Percentiles rank a stretch among this genome's conserved stretches.
Conservation (phyloP, 2,888 invertebrate genomes). For the Drosophila pullipes region DNA sequence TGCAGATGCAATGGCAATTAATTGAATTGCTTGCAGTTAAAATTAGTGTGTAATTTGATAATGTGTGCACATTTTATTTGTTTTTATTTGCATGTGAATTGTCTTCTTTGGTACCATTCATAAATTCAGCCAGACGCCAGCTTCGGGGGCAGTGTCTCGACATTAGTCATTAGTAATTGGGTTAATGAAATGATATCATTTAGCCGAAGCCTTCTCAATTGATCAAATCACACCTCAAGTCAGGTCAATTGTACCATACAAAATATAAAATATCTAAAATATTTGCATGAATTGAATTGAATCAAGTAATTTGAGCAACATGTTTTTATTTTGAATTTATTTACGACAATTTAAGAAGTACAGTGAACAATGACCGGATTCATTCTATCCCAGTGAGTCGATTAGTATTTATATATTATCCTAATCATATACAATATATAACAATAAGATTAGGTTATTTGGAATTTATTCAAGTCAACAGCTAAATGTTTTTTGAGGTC, state of each 20-base stretch:
- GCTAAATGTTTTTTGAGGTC: neutral
- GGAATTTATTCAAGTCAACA: neutral
- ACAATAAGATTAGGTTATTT: neutral
- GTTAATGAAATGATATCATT: neutral
- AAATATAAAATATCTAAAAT: neutral
- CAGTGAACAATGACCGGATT: neutral
- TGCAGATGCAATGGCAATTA: slow-evolving; percentile 43
- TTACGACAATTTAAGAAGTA: neutral
- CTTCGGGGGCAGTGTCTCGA: neutral
- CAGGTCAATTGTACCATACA: neutral
- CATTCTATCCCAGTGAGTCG: neutral
- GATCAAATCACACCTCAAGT: neutral
- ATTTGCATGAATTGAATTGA: neutral
- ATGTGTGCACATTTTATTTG: neutral
- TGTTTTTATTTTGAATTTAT: neutral
- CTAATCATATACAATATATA: neutral
- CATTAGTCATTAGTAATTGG: neutral
- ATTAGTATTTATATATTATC: neutral
- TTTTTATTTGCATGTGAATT: neutral
- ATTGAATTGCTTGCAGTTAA: slow-evolving; percentile 25
- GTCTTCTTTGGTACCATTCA: slow-evolving; percentile 8
- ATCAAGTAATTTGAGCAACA: neutral
- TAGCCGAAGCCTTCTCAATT: neutral
- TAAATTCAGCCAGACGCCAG: slow-evolving; percentile 1
- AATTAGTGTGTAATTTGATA: slow-evolving; percentile 28